Conservation (phyloP, 2,113 vertebrate species). For the Psephotus haematonotus region DNA sequence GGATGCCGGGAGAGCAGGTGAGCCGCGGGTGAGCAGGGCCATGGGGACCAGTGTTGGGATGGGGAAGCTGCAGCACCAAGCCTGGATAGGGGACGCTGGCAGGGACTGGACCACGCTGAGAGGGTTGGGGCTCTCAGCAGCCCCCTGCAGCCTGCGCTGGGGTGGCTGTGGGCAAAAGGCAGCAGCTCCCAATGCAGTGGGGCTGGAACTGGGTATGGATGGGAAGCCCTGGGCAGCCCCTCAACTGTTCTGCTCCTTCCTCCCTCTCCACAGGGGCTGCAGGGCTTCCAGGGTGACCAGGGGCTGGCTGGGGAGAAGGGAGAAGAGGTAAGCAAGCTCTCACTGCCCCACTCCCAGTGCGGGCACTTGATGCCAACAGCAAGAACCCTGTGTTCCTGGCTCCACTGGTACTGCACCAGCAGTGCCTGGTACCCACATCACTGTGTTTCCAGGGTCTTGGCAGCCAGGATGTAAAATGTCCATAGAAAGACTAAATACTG, state of each 20-base stretch:
- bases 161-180: not conserved
- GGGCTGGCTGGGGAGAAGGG: conserved; percentile 83
- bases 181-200: accelerated
- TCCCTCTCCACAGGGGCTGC: conserved; percentile 73
- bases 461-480: not conserved
- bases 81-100: not conserved
- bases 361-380: accelerated
- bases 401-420: not conserved
- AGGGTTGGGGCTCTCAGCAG: not conserved
- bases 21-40: not conserved
- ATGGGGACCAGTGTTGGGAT: accelerated
- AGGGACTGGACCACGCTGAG: not conserved
- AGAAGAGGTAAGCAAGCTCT: conserved; percentile 81
- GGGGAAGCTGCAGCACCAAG: not conserved
- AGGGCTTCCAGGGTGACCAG: conserved; percentile 84
- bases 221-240: not conserved
- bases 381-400: not conserved
- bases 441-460: not conserved
- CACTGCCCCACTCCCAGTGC: not conserved
- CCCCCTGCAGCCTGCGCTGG: accelerated
- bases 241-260: not conserved
- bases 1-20: conserved; percentile 80
- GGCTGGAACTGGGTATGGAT: not conserved
- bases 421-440: not conserved
- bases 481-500: not conserved